These are phyloP conservation scores for Serinus canaria DNA, from an alignment of 2,113 vertebrate species.

Conservation along the genomic window DNA sequence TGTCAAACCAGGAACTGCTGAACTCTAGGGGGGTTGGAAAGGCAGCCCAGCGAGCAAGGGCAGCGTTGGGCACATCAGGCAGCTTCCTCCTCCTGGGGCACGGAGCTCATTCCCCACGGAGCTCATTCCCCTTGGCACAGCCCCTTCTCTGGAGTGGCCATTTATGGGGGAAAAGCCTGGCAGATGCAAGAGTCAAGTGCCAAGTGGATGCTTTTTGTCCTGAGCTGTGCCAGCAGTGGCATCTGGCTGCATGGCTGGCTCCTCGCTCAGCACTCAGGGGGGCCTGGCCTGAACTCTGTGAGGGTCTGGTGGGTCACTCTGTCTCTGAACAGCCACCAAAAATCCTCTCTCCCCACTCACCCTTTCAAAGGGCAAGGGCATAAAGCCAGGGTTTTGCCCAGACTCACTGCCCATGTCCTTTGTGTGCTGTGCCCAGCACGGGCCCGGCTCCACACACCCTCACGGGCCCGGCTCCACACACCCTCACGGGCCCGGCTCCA, in stretches of 20 bases:
- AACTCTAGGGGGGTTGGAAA: background rate
- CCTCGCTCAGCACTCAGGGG: background rate
- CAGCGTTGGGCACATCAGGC: accelerated
- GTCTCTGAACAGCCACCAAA: background rate
- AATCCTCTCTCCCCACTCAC: background rate
- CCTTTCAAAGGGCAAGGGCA: background rate
- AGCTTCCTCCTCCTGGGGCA: background rate
- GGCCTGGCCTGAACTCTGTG: background rate
- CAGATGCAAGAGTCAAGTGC: conserved; percentile 55
- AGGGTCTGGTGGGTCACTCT: background rate
- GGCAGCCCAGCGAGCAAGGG: background rate
- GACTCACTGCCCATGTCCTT: too few relatives aligned
- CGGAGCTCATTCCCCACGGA: accelerated
- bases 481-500: too few relatives aligned
- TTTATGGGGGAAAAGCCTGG: background rate
- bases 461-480: background rate
- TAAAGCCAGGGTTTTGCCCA: background rate
- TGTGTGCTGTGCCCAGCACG: background rate
- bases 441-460: background rate
- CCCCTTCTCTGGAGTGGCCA: background rate
- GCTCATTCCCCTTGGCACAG: background rate
- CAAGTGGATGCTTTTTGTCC: conserved; percentile 32
- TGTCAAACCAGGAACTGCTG: background rate
- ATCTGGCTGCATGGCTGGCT: conserved; percentile 54
- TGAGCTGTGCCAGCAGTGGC: conserved; percentile 43